Evolutionary conservation across 2,888 invertebrate species (phyloP), one percentile per base, ranked within the genome.

Genomic region (Campoletis raptor): DNA sequence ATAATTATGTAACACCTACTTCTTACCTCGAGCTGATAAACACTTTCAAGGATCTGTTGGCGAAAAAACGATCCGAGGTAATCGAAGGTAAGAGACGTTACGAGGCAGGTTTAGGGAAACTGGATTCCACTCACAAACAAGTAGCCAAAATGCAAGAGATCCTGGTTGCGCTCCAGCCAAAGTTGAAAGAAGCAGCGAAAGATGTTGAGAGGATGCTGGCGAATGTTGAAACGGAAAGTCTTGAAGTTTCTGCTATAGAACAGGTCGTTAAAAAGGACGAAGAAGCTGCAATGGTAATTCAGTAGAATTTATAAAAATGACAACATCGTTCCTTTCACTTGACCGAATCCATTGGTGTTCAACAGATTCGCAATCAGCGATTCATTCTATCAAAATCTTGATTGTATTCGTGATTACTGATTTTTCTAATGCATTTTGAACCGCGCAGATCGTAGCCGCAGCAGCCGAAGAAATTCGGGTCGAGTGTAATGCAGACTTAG

Each of bases 1-100:
- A 96, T 91, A 98, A 98, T 93, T 98, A 99, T 93, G 98, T 99
- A 0, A 99, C 99, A 0, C 98, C 99, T 0, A 98, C 98, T 0
- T 98, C 98, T 0, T 99, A 98, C 93, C 95, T 99, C 89, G 98
- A 99, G 92, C 95, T 99, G 89, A 98, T 99, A 89, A 97, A 96
- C 91, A 98, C 98, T 57, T 99, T 98, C 92, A 98, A 98, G 93
- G 95, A 96, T 0, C 95, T 99, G 73, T 95, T 99, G 15, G 95
- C 94, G 40, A 96, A 96, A 86, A 98, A 98, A 92, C 95, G 98
- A 95, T 95, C 95, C 83, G 96, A 96, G 89, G 95, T 97, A 37
- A 89, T 96, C 24, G 95, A 94, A 0, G 95, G 96, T 18, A 97
- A 97, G 92, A 96, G 96, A 90, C 96, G 99, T 54, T 99, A 99